Evolutionary conservation across 2,888 invertebrate genomes (phyloP).

Genomic region (Sarcophaga variegata): DNA sequence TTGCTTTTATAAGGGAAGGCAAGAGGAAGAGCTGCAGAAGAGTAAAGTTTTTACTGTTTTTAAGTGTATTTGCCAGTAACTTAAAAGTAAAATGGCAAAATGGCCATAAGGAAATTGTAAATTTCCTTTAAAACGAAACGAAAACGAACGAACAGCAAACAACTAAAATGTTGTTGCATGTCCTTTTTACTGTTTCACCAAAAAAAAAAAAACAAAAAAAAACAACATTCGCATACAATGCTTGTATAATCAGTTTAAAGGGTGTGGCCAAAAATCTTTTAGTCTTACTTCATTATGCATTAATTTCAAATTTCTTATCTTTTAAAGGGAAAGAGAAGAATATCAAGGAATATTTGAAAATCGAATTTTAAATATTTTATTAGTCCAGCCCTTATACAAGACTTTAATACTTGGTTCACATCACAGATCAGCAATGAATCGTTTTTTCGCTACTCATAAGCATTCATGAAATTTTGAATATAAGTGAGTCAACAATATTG

Average conservation of each 20-base stretch:
- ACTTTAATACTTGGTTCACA: no score
- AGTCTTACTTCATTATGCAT: no score
- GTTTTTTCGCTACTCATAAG: no score
- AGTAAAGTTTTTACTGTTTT: conserved; percentile 36
- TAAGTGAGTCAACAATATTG: no score
- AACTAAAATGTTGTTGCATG: conserved; percentile 62
- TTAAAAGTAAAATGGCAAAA: conserved; percentile 52
- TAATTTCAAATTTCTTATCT: no score
- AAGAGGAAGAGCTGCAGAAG: not conserved
- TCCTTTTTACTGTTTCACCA: conserved; percentile 6
- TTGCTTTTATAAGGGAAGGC: no score
- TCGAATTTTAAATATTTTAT: no score
- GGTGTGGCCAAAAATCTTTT: not conserved
- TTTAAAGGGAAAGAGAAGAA: no score
- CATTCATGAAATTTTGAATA: no score
- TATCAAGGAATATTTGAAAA: no score
- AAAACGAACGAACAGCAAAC: conserved; percentile 50
- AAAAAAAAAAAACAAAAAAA: conserved; percentile 13
- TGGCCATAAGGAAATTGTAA: conserved; percentile 67
- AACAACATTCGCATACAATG: not conserved
- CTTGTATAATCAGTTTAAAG: not conserved
- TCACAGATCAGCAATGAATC: no score
- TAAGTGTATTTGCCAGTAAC: conserved; percentile 67
- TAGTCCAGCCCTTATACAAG: no score
- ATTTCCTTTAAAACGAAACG: conserved; percentile 63